Conservation (phyloP, 2,888 invertebrate species). For the Choristoneura rosaceana region DNA sequence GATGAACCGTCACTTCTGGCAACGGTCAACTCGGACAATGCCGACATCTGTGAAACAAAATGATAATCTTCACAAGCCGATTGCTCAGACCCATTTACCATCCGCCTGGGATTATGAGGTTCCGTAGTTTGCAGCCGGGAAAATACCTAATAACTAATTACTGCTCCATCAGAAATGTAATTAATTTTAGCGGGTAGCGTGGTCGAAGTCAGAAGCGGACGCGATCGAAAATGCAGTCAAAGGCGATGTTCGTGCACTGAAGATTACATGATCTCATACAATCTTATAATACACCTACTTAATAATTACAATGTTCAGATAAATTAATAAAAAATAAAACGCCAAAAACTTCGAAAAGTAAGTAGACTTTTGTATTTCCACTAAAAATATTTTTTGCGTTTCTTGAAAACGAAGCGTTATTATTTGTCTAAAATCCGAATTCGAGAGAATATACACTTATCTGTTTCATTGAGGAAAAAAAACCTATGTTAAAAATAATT, state of each 20-base stretch:
- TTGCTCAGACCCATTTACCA: conserved; percentile 25
- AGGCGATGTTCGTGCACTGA: not conserved
- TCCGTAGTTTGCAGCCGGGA: conserved; percentile 31
- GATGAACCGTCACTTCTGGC: not conserved
- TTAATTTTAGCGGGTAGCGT: conserved; percentile 48
- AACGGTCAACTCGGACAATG: not conserved
- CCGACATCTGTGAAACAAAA: conserved; percentile 2
- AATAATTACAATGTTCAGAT: no score
- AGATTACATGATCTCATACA: no score
- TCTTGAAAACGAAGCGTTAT: no score
- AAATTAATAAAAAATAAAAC: no score
- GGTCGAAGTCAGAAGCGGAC: not conserved
- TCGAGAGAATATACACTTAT: no score
- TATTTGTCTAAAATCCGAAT: no score
- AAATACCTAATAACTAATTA: conserved; percentile 49
- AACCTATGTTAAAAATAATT: no score
- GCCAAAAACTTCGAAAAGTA: no score
- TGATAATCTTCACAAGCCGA: conserved; percentile 16
- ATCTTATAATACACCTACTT: no score
- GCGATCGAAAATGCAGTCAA: not conserved
- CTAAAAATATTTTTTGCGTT: no score
- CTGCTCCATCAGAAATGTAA: conserved; percentile 51
- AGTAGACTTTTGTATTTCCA: no score
- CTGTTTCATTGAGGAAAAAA: no score
- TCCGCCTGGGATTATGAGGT: conserved; percentile 15